A percentile compares a stretch with the other conserved stretches of the same genome.
These are phyloP conservation scores for Amblyraja radiata DNA, from an alignment of 2,797 vertebrate species.

Conservation along the genomic window DNA sequence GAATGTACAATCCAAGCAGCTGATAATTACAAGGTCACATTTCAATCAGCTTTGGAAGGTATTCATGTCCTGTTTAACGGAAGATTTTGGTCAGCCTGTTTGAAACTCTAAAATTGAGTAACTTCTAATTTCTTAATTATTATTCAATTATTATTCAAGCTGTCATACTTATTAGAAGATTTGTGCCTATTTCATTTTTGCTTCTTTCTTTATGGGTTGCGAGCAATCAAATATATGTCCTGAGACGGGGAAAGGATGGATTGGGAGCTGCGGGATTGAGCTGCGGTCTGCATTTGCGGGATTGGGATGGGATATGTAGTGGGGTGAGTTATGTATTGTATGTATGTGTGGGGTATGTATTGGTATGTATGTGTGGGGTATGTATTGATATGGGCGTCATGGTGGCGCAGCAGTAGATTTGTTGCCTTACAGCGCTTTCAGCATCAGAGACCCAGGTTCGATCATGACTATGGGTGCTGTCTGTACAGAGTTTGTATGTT, in stretches of 20 bases:
- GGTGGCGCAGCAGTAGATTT: too few relatives aligned
- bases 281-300: too few relatives aligned
- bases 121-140: neutral
- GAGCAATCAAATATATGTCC: neutral
- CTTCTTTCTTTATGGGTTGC: neutral
- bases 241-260: neutral
- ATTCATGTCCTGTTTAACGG: neutral
- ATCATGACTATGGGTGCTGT: too few relatives aligned
- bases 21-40: conserved; percentile 1
- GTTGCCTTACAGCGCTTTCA: too few relatives aligned
- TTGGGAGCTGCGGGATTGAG: neutral
- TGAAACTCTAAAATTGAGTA: neutral
- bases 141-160: neutral
- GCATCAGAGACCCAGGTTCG: too few relatives aligned
- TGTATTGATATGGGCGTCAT: too few relatives aligned
- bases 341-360: too few relatives aligned
- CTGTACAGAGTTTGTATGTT: too few relatives aligned
- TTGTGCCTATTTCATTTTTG: neutral
- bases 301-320: too few relatives aligned
- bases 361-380: too few relatives aligned
- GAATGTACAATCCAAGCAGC: conserved; percentile 15
- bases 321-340: too few relatives aligned
- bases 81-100: neutral
- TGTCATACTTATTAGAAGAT: neutral
- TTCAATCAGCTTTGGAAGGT: neutral